A percentile compares a stretch with the other conserved stretches of the same genome.
Evolutionary conservation across 2,113 vertebrate genomes (phyloP).

Genomic region (Vireo altiloquus): DNA sequence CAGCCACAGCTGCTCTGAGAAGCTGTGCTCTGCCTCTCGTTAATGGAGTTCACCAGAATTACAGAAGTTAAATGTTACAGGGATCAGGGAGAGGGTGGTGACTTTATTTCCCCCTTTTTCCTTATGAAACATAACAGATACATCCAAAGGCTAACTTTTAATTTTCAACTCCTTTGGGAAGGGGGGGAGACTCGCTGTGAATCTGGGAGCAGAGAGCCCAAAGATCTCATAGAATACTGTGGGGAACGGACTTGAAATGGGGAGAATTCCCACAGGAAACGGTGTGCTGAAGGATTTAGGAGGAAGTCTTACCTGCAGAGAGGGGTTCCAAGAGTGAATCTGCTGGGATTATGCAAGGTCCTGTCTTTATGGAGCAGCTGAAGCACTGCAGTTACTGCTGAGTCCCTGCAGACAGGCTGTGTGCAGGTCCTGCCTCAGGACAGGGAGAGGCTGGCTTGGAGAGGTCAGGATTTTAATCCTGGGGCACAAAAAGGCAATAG

Average conservation of each 20-base stretch:
- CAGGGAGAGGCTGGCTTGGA: background rate
- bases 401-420: background rate
- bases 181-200: background rate
- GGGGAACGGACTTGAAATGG: background rate
- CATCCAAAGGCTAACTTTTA: background rate
- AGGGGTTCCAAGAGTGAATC: background rate
- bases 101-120: background rate
- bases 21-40: background rate
- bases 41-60: background rate
- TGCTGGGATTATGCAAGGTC: background rate
- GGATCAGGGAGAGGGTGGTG: background rate
- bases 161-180: background rate
- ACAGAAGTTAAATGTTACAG: background rate
- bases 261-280: background rate
- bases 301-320: background rate
- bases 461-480: background rate
- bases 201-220: background rate
- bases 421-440: background rate
- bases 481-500: background rate
- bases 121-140: background rate
- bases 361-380: background rate
- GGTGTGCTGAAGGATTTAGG: background rate
- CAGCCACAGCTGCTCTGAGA: background rate
- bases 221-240: background rate
- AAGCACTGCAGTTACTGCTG: accelerated